Evolutionary conservation across 2,888 invertebrate species (phyloP).

Genomic region (Euclidia mi): DNA sequence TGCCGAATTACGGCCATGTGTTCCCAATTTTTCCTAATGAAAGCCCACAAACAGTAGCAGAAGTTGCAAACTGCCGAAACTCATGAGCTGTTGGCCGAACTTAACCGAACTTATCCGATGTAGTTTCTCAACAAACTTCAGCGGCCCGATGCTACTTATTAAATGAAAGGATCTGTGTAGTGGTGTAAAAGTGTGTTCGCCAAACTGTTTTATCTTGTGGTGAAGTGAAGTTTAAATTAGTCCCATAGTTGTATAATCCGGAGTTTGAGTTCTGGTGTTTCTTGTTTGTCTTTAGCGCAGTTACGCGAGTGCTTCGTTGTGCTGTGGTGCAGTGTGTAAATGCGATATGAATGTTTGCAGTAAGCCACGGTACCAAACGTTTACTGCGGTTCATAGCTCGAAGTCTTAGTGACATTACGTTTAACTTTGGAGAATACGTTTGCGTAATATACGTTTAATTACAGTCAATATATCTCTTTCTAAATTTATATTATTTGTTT

Average conservation of each 20-base stretch:
- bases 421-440: too few species aligned
- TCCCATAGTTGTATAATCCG: background rate
- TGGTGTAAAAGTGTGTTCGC: background rate
- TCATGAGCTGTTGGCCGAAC: background rate
- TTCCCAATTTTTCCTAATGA: background rate
- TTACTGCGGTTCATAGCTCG: too few species aligned
- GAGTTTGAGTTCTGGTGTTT: too few species aligned
- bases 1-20: too few species aligned
- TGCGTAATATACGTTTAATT: too few species aligned
- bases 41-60: background rate
- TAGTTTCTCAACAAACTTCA: conserved; percentile 3
- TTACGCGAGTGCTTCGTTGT: too few species aligned
- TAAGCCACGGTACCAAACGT: too few species aligned
- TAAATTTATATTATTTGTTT: too few species aligned
- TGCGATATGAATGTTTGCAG: too few species aligned
- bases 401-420: too few species aligned
- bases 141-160: background rate
- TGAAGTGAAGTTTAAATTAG: background rate
- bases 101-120: conserved; percentile 1
- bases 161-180: background rate
- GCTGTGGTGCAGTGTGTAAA: too few species aligned
- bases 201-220: conserved; percentile 1
- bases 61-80: background rate
- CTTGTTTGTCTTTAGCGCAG: background rate
- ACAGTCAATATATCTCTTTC: too few species aligned